Evolutionary conservation across 2,113 vertebrate genomes (phyloP).

Genomic region (Catharus minimus): DNA sequence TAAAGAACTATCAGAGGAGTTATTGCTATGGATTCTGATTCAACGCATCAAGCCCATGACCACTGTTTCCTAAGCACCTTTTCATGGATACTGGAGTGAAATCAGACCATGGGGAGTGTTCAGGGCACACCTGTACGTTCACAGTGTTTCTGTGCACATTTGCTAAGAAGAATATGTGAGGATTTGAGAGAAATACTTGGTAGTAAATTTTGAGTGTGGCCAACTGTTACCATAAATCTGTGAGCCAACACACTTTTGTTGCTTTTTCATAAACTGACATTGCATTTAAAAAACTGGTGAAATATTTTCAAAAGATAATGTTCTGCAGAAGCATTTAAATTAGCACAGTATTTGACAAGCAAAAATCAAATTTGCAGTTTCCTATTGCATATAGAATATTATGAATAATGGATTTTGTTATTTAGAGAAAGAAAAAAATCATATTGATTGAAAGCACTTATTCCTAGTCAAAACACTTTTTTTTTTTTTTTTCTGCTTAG

Average conservation of each 20-base stretch:
- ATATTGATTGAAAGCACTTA: not conserved
- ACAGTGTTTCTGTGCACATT: not conserved
- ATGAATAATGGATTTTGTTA: constrained; percentile 1
- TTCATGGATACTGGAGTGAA: not conserved
- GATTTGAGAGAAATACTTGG: not conserved
- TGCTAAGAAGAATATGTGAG: not conserved
- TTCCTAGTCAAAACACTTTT: not conserved
- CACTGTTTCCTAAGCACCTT: not conserved
- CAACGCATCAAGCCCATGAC: not conserved
- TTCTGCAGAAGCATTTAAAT: not conserved
- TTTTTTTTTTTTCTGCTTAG: not conserved
- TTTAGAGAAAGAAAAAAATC: not conserved
- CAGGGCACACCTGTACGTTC: not conserved
- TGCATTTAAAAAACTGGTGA: not conserved
- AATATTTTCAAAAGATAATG: not conserved
- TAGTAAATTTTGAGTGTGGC: not conserved
- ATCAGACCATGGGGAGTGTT: not conserved
- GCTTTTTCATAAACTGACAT: not conserved
- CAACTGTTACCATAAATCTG: not conserved
- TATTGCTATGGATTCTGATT: not conserved
- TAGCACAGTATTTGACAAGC: not conserved
- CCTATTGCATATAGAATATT: not conserved
- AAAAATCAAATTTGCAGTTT: not conserved
- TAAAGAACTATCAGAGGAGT: not conserved
- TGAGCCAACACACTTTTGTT: not conserved